Evolutionary conservation across 2,113 vertebrate genomes (phyloP).

Genomic region (Hemiscyllium ocellatum): DNA sequence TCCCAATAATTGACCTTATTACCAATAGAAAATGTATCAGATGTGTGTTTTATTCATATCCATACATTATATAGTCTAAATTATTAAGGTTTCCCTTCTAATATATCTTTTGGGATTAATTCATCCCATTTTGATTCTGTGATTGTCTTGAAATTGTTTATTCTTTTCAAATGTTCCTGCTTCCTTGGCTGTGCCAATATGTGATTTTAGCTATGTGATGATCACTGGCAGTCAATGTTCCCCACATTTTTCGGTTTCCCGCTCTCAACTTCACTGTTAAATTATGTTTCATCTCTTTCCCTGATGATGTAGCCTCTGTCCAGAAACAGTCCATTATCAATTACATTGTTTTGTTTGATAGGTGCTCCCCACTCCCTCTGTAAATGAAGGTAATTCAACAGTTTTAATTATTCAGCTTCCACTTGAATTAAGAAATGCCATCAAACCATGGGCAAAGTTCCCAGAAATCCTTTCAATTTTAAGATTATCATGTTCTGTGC

Average conservation of each 20-base stretch:
- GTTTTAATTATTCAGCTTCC: not conserved
- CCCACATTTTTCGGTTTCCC: not conserved
- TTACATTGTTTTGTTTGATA: not conserved
- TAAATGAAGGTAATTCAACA: not conserved
- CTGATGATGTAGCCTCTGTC: not conserved
- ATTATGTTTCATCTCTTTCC: not conserved
- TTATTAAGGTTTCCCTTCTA: not conserved
- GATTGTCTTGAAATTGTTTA: not conserved
- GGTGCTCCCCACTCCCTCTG: not conserved
- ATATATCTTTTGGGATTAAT: not conserved
- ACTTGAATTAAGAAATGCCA: not conserved
- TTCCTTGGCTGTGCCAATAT: not conserved
- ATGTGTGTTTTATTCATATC: not conserved
- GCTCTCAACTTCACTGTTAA: not conserved
- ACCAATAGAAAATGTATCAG: not conserved
- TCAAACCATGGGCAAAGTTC: not conserved
- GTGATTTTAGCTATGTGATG: not conserved
- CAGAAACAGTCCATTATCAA: not conserved
- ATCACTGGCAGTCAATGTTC: not conserved
- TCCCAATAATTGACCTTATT: not conserved
- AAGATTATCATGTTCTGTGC: not conserved
- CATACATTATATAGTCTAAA: not conserved
- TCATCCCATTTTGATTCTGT: conserved; percentile 1
- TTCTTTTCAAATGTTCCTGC: not conserved
- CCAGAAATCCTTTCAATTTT: not conserved